A percentile compares a stretch with the other conserved stretches of the same genome.
Evolutionary conservation across 2,797 vertebrate genomes (phyloP).

Genomic region (Lithobates sylvaticus): DNA sequence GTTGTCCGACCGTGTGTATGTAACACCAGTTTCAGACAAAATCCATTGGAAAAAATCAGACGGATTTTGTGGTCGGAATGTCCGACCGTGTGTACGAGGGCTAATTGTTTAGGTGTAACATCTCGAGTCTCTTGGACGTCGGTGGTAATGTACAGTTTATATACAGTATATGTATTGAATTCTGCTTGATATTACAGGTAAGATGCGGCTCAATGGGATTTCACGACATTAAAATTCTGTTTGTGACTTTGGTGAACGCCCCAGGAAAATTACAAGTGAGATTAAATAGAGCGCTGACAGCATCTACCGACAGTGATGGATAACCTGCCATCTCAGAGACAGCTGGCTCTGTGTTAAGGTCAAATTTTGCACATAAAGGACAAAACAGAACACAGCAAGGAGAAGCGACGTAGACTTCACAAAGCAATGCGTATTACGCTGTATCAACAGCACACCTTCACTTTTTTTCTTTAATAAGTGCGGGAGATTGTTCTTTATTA

Average conservation of each 20-base stretch:
- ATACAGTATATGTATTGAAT: background rate
- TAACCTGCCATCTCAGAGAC: constrained; percentile 75
- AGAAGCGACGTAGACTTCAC: constrained; percentile 20
- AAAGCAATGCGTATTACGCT: background rate
- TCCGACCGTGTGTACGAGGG: too few relatives aligned
- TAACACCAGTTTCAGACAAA: too few relatives aligned
- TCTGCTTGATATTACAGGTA: constrained; percentile 31
- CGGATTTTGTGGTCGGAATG: too few relatives aligned
- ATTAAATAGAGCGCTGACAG: constrained; percentile 75
- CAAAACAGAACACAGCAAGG: constrained; percentile 61
- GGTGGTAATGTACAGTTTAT: background rate
- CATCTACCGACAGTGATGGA: constrained; percentile 72
- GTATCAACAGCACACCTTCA: too few relatives aligned
- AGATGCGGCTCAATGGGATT: constrained; percentile 4
- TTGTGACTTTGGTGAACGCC: constrained; percentile 74
- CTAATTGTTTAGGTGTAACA: too few relatives aligned
- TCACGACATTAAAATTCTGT: constrained; percentile 76
- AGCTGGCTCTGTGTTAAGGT: constrained; percentile 71
- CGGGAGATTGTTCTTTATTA: too few relatives aligned
- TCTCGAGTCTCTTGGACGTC: background rate
- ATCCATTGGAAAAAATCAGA: too few relatives aligned
- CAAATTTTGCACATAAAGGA: constrained; percentile 65
- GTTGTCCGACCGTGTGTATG: too few relatives aligned
- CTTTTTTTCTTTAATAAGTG: too few relatives aligned
- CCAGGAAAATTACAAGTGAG: constrained; percentile 76